Evolutionary conservation across 2,888 invertebrate genomes (phyloP), one percentile per base, ranked within the genome.

Genomic region (Axea sp.): DNA sequence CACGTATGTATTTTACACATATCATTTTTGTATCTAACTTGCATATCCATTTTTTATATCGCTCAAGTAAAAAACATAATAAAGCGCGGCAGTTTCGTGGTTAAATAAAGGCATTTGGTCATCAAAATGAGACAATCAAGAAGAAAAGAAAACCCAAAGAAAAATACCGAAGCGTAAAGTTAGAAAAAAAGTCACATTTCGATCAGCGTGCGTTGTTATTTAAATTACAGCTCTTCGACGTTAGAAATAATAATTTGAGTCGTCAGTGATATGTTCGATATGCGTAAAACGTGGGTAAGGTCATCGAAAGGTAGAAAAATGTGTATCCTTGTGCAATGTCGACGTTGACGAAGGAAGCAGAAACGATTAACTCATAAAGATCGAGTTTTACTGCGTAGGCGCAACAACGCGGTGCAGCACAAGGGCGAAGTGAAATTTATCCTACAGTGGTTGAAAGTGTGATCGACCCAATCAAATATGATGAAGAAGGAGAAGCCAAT

Each of bases 401-500:
- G 55, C 33, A 3, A 37, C 12, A 60, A 28, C 12, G 9, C 28
- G 11, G 19, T 30, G 60, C 8, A 14, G n/a, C 1, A 19, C 22
- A 26, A 19, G 11, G 30, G 11, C 17, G 45, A 2, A 15, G 9
- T 24, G 12, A 17, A 8, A 11, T 12, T 47, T 37, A 47, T 17
- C 12, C 11, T 24, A 3, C 11, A 11, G 7, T 12, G 9, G 5
- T 22, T 1, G 2, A 43, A 24, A 26, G 49, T 67, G 51, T 47
- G 47, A 33, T 14, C 8, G n/a, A 55, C 37, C 1, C 7, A 30
- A 14, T 37, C 71, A 82, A 89, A 88, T 82, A 92, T 94, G 93
- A 92, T 94, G 91, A 94, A 94, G 90, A 94, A 94, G 89, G 94
- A 94, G 89, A 94, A 94, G 88, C 94, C 94, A 83, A 94, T 94